phyloP scores from a whole-genome alignment of 2,888 invertebrate species.

The Drosophila aldrichi region DNA sequence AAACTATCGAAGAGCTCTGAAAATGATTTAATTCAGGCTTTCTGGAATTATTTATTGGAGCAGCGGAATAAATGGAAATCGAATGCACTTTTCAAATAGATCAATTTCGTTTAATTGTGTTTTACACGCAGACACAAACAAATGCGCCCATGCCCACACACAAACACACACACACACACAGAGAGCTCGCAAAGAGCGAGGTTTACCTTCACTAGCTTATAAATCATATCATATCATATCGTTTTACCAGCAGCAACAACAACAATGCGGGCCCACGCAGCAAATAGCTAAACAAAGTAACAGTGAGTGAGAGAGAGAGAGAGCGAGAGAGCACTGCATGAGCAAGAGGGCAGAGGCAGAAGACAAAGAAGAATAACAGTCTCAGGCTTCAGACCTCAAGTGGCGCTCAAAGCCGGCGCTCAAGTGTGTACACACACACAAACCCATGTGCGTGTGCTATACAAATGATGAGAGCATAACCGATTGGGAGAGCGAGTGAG shows the following conservation, averaged over 20 bases:
- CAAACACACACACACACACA: conserved; percentile 3
- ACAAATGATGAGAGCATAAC: conserved; percentile 24
- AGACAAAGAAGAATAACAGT: conserved; percentile 32
- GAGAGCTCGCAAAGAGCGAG: neutral
- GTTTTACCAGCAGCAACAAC: conserved; percentile 41
- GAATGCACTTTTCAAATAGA: conserved; percentile 8
- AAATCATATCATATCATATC: conserved; percentile 48
- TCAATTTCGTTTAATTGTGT: conserved; percentile 23
- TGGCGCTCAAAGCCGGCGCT: conserved; percentile 69
- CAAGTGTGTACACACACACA: conserved; percentile 24
- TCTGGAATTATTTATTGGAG: neutral
- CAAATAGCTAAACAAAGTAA: conserved; percentile 17
- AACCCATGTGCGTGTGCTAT: neutral
- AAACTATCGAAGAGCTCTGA: too few species aligned
- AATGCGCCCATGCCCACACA: neutral
- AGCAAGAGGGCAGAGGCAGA: conserved; percentile 1
- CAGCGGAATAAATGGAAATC: neutral
- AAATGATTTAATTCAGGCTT: neutral
- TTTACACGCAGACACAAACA: neutral
- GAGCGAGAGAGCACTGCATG: neutral
- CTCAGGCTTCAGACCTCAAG: conserved; percentile 57
- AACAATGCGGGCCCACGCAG: conserved; percentile 74
- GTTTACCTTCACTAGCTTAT: neutral
- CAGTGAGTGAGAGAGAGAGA: neutral
- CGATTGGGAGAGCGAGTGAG: conserved; percentile 13